Conservation (phyloP, 2,888 invertebrate genomes). For the Phalera bucephala region DNA sequence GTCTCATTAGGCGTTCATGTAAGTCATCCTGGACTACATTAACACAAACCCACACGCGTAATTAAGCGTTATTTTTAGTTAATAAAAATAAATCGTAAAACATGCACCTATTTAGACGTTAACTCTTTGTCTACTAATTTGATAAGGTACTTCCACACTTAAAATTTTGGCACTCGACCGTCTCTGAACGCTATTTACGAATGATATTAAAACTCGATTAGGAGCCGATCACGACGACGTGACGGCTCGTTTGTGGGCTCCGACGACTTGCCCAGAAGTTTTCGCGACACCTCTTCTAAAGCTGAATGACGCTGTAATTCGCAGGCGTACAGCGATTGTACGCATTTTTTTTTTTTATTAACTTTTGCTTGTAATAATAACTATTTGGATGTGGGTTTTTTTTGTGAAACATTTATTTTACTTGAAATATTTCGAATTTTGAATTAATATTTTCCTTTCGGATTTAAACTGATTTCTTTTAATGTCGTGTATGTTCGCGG, state of each 20-base stretch:
- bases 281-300: conserved; percentile 56
- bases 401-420: conserved; percentile 59
- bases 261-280: conserved; percentile 34
- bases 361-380: conserved; percentile 66
- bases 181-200: conserved; percentile 53
- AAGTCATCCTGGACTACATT: conserved; percentile 61
- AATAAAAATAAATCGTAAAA: conserved; percentile 35
- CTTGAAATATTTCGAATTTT: conserved; percentile 48
- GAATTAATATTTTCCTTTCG: conserved; percentile 44
- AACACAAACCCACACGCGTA: conserved; percentile 81
- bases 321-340: conserved; percentile 44
- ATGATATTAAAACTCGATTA: conserved; percentile 35
- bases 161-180: conserved; percentile 37
- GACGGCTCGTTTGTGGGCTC: conserved; percentile 15
- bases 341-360: conserved; percentile 55
- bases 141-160: conserved; percentile 32
- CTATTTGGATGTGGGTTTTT: conserved; percentile 79
- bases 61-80: conserved; percentile 49
- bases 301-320: conserved; percentile 44
- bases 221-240: conserved; percentile 12
- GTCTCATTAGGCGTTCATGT: conserved; percentile 26
- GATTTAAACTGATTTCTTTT: conserved; percentile 71
- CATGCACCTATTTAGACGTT: conserved; percentile 42
- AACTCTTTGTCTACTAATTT: conserved; percentile 41
- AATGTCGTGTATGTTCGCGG: conserved; percentile 43